Evolutionary conservation across 2,113 vertebrate genomes (phyloP).

Genomic region (Sapayoa aenigma): DNA sequence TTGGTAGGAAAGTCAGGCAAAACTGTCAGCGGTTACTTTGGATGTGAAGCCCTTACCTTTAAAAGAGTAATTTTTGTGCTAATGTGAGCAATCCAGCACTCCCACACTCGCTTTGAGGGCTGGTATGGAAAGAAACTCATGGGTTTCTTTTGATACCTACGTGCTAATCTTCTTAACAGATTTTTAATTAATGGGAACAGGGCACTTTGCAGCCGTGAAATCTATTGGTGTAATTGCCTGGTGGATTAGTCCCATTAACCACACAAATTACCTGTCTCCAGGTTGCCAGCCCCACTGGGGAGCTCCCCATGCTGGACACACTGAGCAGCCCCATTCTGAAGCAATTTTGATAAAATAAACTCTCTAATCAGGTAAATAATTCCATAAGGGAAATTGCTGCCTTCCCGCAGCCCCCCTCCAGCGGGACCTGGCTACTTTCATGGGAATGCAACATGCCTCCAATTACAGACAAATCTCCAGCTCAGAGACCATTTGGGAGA

Average conservation of each 20-base stretch:
- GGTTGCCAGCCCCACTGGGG: conserved; percentile 51
- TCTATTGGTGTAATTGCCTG: conserved; percentile 21
- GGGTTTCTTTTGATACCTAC: conserved; percentile 20
- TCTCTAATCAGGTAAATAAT: conserved; percentile 93
- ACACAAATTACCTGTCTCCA: conserved; percentile 63
- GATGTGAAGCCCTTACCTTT: not conserved
- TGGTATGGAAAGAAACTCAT: conserved; percentile 2
- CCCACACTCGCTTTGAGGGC: conserved; percentile 11
- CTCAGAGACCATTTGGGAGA: conserved; percentile 12
- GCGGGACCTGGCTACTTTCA: conserved; percentile 84
- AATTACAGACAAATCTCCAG: conserved; percentile 70
- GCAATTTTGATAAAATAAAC: conserved; percentile 86
- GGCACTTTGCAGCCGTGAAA: conserved; percentile 24
- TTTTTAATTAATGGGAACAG: conserved; percentile 66
- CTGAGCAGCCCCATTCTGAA: conserved; percentile 64
- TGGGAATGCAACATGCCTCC: conserved; percentile 74
- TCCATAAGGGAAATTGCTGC: conserved; percentile 82
- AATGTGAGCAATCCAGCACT: conserved; percentile 7
- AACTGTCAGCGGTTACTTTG: conserved; percentile 17
- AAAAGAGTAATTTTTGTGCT: not conserved
- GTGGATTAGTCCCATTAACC: conserved; percentile 57
- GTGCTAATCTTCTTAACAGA: conserved; percentile 65
- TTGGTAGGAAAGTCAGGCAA: not conserved
- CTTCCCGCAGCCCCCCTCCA: conserved; percentile 79
- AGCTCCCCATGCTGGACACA: conserved; percentile 60